Conservation (phyloP, 1,140 invertebrate species). For the Trinorchestia longiramus region DNA sequence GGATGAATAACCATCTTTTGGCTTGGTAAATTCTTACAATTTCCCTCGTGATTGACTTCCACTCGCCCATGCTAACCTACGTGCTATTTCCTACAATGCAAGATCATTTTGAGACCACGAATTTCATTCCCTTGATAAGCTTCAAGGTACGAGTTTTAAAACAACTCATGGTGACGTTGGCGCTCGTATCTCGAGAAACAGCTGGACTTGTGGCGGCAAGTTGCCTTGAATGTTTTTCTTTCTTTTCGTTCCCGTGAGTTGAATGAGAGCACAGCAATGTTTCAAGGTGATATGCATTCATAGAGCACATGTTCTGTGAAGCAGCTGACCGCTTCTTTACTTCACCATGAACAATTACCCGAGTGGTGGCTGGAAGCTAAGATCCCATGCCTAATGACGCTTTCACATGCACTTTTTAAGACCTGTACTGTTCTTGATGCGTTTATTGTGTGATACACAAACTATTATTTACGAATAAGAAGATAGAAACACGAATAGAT, state of each 20-base stretch:
- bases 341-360: not conserved
- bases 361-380: not conserved
- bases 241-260: too few relatives aligned
- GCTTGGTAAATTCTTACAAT: too few relatives aligned
- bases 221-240: too few relatives aligned
- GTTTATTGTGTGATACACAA: not conserved
- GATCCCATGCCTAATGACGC: not conserved
- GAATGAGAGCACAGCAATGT: too few relatives aligned
- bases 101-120: not conserved
- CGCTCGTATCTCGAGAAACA: not conserved
- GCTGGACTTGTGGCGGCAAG: not conserved
- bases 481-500: too few relatives aligned
- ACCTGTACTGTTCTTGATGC: not conserved
- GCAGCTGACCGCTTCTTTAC: not conserved
- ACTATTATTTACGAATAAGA: not conserved
- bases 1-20: too few relatives aligned
- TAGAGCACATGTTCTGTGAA: not conserved
- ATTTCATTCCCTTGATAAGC: not conserved
- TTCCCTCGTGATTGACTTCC: too few relatives aligned
- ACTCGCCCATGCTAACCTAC: too few relatives aligned
- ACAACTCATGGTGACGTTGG: not conserved
- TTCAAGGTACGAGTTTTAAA: not conserved
- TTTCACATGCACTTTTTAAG: not conserved
- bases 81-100: not conserved
- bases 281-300: not conserved